phyloP scores from a whole-genome alignment of 1,140 invertebrate genomes.

The Matsumurasca onukii region DNA sequence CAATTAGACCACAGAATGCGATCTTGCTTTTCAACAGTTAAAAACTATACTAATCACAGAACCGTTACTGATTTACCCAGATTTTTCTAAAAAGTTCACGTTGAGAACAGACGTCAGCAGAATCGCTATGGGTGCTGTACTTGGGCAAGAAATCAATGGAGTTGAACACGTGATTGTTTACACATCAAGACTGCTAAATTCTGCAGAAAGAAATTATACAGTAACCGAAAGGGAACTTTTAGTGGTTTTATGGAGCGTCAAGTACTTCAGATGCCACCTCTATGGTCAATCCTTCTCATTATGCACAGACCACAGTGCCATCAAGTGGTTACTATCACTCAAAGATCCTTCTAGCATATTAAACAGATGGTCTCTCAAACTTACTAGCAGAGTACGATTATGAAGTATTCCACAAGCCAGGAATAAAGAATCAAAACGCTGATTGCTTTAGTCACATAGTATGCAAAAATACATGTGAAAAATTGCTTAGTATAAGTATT shows the following conservation, averaged over 20 bases:
- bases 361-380: neutral
- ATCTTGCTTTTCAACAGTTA: neutral
- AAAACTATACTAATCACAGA: neutral
- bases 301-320: neutral
- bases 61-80: constrained; percentile 35
- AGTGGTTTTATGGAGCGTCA: neutral
- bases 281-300: neutral
- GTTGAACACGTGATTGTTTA: constrained; percentile 21
- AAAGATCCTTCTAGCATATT: constrained; percentile 11
- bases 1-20: neutral
- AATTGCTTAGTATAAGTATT: neutral
- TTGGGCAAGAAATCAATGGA: constrained; percentile 40
- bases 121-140: constrained; percentile 41
- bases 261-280: constrained; percentile 15
- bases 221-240: neutral
- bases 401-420: neutral
- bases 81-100: constrained; percentile 40
- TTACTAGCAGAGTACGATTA: neutral
- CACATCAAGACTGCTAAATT: neutral
- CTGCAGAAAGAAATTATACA: neutral
- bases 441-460: neutral
- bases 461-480: neutral
- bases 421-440: neutral
- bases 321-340: neutral
- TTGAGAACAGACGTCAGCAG: constrained; percentile 43